Percentiles rank a stretch among this genome's conserved stretches.
These are phyloP conservation scores for Polymixis lichenea DNA, from an alignment of 2,888 invertebrate genomes.

Conservation along the genomic window DNA sequence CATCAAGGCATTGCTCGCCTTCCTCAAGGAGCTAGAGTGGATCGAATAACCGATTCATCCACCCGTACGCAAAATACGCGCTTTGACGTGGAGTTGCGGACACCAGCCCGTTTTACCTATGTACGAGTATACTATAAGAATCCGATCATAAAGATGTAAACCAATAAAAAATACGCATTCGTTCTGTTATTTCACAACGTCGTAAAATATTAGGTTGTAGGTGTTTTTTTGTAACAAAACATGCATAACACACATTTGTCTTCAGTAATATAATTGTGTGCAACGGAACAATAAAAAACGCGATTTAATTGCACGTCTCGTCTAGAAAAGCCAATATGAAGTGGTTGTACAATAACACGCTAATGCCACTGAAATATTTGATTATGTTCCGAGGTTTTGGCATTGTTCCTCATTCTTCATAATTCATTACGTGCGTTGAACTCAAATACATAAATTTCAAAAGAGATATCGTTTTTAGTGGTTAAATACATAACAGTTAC, in stretches of 20 bases:
- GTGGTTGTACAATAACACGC: constrained; percentile 60
- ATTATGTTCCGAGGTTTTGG: constrained; percentile 55
- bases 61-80: no score
- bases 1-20: no score
- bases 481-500: not conserved
- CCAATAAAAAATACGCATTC: not conserved
- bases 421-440: constrained; percentile 47
- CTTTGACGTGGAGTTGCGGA: no score
- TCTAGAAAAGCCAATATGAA: constrained; percentile 44
- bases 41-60: no score
- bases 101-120: no score
- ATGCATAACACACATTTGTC: constrained; percentile 44
- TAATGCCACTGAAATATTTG: constrained; percentile 59
- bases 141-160: not conserved
- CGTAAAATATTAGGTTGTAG: not conserved
- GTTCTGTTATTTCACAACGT: constrained; percentile 15
- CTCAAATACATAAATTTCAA: constrained; percentile 44
- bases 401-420: constrained; percentile 60
- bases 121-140: not conserved
- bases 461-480: constrained; percentile 44
- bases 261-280: constrained; percentile 28
- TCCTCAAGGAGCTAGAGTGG: no score
- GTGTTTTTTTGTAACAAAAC: not conserved
- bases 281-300: constrained; percentile 45
- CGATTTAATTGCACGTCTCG: constrained; percentile 49